Conservation (phyloP, 2,888 invertebrate species). For the Mantis religiosa region DNA sequence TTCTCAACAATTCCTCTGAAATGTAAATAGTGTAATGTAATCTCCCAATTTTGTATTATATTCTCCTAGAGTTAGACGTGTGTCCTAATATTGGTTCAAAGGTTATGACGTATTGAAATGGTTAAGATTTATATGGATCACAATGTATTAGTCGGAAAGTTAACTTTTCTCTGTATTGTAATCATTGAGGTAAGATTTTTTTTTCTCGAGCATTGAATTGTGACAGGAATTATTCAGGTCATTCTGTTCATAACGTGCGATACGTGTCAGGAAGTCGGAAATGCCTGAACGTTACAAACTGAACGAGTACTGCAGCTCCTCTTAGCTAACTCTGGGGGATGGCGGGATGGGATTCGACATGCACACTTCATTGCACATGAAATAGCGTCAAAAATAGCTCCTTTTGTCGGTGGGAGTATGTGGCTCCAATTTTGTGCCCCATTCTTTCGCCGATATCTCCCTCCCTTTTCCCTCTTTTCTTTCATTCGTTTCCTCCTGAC, state of each 20-base stretch:
- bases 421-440: slow-evolving; percentile 25
- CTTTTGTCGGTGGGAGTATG: slow-evolving; percentile 23
- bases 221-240: background rate
- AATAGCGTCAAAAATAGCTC: slow-evolving; percentile 28
- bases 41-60: too few relatives aligned
- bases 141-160: too few relatives aligned
- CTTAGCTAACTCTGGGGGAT: background rate
- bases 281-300: background rate
- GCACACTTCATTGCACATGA: slow-evolving; percentile 27
- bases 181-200: too few relatives aligned
- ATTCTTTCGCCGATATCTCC: slow-evolving; percentile 5
- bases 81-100: too few relatives aligned
- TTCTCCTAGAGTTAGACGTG: too few relatives aligned
- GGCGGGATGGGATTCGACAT: slow-evolving; percentile 12
- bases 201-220: background rate
- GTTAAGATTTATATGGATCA: too few relatives aligned
- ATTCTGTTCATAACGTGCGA: background rate
- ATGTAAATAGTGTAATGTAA: too few relatives aligned
- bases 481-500: background rate
- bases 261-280: background rate
- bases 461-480: slow-evolving; percentile 1
- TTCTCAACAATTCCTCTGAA: too few relatives aligned
- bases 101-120: too few relatives aligned
- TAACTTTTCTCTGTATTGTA: too few relatives aligned
- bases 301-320: background rate